phyloP scores from a whole-genome alignment of 1,140 invertebrate genomes.

The Triops cancriformis region DNA sequence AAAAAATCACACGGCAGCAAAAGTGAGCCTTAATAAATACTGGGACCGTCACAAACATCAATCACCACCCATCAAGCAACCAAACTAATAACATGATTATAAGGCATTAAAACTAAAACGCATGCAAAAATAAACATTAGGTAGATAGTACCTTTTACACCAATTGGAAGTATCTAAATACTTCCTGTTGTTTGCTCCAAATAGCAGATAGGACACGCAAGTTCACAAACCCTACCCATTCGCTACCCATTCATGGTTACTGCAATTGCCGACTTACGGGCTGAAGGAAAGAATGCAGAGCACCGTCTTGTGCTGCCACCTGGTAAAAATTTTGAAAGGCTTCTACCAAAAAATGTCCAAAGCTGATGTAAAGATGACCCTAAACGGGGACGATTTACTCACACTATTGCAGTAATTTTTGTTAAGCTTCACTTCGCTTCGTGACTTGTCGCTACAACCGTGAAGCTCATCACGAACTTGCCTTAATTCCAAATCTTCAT shows the following conservation, averaged over 20 bases:
- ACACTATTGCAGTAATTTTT: too few species aligned
- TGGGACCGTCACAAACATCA: not conserved
- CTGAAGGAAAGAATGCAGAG: not conserved
- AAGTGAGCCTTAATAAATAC: not conserved
- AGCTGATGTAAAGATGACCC: too few species aligned
- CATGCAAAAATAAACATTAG: not conserved
- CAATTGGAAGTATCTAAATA: not conserved
- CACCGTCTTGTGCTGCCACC: not conserved
- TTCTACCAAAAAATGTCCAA: too few species aligned
- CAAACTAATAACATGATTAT: not conserved
- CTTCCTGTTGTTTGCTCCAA: not conserved
- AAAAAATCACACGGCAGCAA: not conserved
- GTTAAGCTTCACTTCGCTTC: too few species aligned
- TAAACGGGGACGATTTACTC: too few species aligned
- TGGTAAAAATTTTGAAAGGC: not conserved
- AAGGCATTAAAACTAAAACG: not conserved
- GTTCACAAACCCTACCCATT: not conserved
- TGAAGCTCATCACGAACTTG: too few species aligned
- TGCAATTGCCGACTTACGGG: not conserved
- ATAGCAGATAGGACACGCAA: not conserved
- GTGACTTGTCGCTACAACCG: too few species aligned
- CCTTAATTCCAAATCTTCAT: too few species aligned
- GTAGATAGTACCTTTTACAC: not conserved
- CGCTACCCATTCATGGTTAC: not conserved
- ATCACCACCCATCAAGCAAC: not conserved